Base-by-base conservation (phyloP, 2,797 vertebrate genomes). In the Triplophysa bombifrons region DNA sequence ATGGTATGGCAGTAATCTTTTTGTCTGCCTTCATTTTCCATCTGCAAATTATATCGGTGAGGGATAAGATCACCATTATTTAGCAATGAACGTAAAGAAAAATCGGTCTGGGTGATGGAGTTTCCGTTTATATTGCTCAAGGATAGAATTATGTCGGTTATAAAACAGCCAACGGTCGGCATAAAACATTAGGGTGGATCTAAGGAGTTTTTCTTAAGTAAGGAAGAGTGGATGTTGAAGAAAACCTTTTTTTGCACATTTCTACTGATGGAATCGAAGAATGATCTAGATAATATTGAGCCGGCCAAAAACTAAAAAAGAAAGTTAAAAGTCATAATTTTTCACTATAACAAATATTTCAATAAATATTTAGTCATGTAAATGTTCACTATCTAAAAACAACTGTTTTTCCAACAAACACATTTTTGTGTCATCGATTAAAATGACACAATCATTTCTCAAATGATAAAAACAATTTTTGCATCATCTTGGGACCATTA, bases 401-500 rank as follows among this genome's bases (percentile, higher is more conserved):
- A 80, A 63, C 50, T 30, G 66, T 86, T 90, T 91, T 90, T 91
- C 85, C 85, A 84, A 87, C 83, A 88, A 87, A 90, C 79, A 86
- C 76, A 80, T 85, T 63, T 41, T 9, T 53, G 25, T 87, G 83
- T 80, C 71, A 86, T 55, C 70, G 56, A 74, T 84, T 56, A 86
- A 73, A 85, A 84, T 83, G 82, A 79, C 78, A 74, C 74, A 67
- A 66, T 82, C n/a, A 84, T 81, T 55, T 88, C 88, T 88, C 83
- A 87, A 90, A 89, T 85, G 83, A 89, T 87, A 85, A 89, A 88
- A 84, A 89, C 80, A 87, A 85, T 86, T 85, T 77, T 82, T 34
- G 65, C 69, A 48, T 76, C 90, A 92, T 84, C 88, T 90, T 91
- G 90, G 86, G 87, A 86, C 84, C 81, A 91, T 92, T 91, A 92